A percentile compares a stretch with the other conserved stretches of the same genome.
Evolutionary conservation across 2,888 invertebrate species (phyloP).

Genomic region (Ischnus inquisitorius): DNA sequence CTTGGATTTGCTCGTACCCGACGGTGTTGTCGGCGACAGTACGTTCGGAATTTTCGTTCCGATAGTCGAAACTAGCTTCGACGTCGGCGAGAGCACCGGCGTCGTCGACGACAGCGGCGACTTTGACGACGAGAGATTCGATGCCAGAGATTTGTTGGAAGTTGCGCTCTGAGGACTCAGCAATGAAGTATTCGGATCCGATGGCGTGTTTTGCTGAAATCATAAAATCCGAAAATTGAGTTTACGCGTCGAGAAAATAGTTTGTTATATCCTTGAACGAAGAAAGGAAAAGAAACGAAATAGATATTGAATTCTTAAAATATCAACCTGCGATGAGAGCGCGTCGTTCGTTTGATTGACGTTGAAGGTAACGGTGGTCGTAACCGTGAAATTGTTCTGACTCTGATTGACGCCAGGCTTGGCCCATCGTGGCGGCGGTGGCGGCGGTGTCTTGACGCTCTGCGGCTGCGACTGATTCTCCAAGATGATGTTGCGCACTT

Average conservation of each 20-base stretch:
- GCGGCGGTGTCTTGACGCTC: conserved; percentile 89
- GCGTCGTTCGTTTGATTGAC: conserved; percentile 86
- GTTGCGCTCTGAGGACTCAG: conserved; percentile 82
- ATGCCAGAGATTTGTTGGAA: conserved; percentile 81
- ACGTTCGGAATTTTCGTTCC: conserved; percentile 78
- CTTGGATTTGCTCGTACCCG: conserved; percentile 82
- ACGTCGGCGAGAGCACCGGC: conserved; percentile 79
- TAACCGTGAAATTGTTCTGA: conserved; percentile 92
- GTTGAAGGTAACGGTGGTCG: conserved; percentile 94
- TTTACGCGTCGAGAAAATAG: not conserved
- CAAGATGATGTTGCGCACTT: conserved; percentile 75
- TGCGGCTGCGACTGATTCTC: conserved; percentile 75
- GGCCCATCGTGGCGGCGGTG: conserved; percentile 94
- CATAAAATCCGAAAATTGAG: not conserved
- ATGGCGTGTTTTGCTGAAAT: conserved; percentile 81
- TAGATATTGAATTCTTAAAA: conserved; percentile 4
- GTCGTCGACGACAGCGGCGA: conserved; percentile 73
- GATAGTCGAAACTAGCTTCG: conserved; percentile 79
- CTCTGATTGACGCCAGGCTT: conserved; percentile 89
- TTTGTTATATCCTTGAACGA: not conserved
- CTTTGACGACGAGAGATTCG: conserved; percentile 77
- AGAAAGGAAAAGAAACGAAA: not conserved
- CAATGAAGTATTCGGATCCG: conserved; percentile 81
- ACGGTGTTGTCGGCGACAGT: conserved; percentile 83
- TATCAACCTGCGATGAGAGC: conserved; percentile 73